phyloP scores from a whole-genome alignment of 2,113 vertebrate species.

The Pygoscelis adeliae region DNA sequence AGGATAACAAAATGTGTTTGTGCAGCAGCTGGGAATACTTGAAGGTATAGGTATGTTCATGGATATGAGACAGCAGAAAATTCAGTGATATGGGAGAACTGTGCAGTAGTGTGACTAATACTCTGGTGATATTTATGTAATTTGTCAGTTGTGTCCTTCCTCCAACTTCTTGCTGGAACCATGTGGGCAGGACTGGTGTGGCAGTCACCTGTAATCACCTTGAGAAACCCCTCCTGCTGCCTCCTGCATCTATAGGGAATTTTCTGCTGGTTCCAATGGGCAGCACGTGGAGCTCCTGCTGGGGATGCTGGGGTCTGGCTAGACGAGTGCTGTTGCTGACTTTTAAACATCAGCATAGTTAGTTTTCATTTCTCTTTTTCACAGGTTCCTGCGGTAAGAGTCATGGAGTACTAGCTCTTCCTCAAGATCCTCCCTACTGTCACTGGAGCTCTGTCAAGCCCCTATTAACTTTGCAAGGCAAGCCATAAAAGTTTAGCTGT shows the following conservation, averaged over 20 bases:
- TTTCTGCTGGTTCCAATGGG: neutral
- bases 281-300: neutral
- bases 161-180: neutral
- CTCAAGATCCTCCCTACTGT: neutral
- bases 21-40: neutral
- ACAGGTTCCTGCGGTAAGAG: neutral
- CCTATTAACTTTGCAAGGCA: neutral
- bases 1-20: neutral
- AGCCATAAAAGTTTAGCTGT: neutral
- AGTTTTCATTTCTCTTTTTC: neutral
- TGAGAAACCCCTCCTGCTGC: neutral
- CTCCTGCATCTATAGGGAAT: neutral
- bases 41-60: neutral
- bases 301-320: neutral
- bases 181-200: fast-evolving
- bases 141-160: neutral
- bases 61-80: neutral
- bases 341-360: neutral
- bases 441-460: neutral
- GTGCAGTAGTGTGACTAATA: neutral
- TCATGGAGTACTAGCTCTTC: neutral
- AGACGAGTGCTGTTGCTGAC: neutral
- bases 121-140: neutral
- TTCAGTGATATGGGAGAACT: neutral
- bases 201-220: neutral